phyloP scores from a whole-genome alignment of 2,797 vertebrate species.

The Melanotaenia nigrans region DNA sequence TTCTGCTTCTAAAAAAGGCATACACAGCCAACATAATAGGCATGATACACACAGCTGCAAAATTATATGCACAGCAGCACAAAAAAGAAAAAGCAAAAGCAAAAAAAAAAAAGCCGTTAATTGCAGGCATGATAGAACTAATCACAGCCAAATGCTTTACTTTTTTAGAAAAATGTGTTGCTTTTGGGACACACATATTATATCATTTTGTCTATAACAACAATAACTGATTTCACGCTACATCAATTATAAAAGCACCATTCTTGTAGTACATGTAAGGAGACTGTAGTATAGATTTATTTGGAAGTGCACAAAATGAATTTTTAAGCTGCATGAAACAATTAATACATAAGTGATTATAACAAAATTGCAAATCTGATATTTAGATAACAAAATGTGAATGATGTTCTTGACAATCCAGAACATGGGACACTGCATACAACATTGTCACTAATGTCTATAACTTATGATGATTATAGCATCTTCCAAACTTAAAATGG shows the following conservation, averaged over 20 bases:
- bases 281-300: background rate
- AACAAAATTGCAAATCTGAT: background rate
- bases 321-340: background rate
- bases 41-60: slow-evolving; percentile 9
- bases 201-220: background rate
- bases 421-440: background rate
- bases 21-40: background rate
- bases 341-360: background rate
- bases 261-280: background rate
- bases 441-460: background rate
- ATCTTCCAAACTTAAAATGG: background rate
- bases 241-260: background rate
- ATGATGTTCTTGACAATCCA: background rate
- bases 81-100: background rate
- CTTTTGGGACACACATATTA: background rate
- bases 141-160: background rate
- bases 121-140: background rate
- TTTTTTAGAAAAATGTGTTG: background rate
- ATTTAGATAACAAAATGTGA: background rate
- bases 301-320: background rate
- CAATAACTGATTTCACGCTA: background rate
- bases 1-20: background rate
- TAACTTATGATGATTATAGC: background rate
- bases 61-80: background rate
- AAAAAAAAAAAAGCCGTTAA: background rate